Evolutionary conservation across 1,140 invertebrate genomes (phyloP).

Genomic region (Thrips palmi): DNA sequence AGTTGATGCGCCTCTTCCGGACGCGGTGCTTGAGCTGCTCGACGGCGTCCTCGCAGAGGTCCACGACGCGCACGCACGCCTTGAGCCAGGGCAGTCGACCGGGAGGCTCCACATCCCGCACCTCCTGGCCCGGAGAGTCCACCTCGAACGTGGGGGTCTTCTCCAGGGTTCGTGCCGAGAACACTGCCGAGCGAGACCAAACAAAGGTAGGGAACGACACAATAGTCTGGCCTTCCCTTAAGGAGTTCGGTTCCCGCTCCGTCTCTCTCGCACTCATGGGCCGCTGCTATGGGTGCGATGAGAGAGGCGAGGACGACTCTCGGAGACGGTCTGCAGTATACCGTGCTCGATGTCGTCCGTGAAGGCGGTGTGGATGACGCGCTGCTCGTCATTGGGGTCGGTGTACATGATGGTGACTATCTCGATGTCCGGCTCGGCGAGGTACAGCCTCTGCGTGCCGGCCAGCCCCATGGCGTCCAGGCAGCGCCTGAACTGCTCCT

Average conservation of each 20-base stretch:
- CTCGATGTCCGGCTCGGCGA: constrained; percentile 34
- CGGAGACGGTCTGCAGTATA: constrained; percentile 15
- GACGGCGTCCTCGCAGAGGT: constrained; percentile 33
- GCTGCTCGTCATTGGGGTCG: constrained; percentile 38
- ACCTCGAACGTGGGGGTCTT: constrained; percentile 33
- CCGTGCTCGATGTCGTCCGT: constrained; percentile 47
- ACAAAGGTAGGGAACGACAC: constrained; percentile 8
- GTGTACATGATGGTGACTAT: constrained; percentile 35
- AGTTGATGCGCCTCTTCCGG: constrained; percentile 28
- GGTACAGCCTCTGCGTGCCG: constrained; percentile 26
- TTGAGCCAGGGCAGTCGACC: constrained; percentile 29
- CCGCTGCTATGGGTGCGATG: too few species aligned
- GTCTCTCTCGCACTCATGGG: too few species aligned
- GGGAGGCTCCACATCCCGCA: constrained; percentile 24
- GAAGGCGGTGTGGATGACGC: constrained; percentile 47
- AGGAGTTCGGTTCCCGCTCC: too few species aligned
- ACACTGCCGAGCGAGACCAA: constrained; percentile 26
- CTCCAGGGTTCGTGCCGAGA: constrained; percentile 43
- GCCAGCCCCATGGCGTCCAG: constrained; percentile 39
- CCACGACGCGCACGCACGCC: constrained; percentile 19
- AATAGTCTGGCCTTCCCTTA: too few species aligned
- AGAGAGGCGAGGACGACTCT: neutral
- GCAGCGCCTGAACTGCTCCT: constrained; percentile 40
- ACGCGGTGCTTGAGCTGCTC: constrained; percentile 28
- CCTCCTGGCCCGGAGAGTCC: constrained; percentile 25